Conservation (phyloP, 2,888 invertebrate species). For the Drosophila merina region DNA sequence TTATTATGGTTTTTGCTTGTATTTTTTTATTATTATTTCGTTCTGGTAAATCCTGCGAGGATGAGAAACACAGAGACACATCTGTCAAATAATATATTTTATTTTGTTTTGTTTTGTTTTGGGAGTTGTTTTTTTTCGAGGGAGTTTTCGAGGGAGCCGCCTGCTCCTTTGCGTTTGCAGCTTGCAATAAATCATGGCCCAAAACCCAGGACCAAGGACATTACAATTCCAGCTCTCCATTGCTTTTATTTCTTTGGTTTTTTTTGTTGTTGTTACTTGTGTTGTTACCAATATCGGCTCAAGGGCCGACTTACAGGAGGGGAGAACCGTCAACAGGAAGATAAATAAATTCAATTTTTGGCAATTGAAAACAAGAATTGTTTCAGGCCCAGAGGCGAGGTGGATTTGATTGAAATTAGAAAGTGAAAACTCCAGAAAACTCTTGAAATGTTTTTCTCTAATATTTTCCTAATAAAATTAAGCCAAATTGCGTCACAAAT, state of each 20-base stretch:
- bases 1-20: slow-evolving; percentile 9
- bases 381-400: background rate
- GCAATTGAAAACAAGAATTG: slow-evolving; percentile 7
- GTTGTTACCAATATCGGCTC: slow-evolving; percentile 14
- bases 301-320: slow-evolving; percentile 6
- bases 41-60: slow-evolving; percentile 9
- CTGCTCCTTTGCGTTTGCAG: background rate
- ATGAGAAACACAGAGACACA: slow-evolving; percentile 12
- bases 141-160: background rate
- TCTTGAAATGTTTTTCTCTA: background rate
- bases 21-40: slow-evolving; percentile 3
- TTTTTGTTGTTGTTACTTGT: background rate
- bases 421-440: slow-evolving; percentile 7
- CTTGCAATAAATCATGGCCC: slow-evolving; percentile 43
- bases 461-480: background rate
- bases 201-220: slow-evolving; percentile 23
- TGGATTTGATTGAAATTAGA: slow-evolving; percentile 15
- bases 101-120: slow-evolving; percentile 5
- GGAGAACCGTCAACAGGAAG: background rate
- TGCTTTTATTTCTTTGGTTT: slow-evolving; percentile 24
- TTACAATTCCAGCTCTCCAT: slow-evolving; percentile 27
- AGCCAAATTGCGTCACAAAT: background rate
- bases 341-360: slow-evolving; percentile 35
- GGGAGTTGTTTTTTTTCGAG: background rate
- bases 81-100: slow-evolving; percentile 43